Base-by-base conservation (phyloP, 1,140 invertebrate species). In the Drosophila kepulauana region DNA sequence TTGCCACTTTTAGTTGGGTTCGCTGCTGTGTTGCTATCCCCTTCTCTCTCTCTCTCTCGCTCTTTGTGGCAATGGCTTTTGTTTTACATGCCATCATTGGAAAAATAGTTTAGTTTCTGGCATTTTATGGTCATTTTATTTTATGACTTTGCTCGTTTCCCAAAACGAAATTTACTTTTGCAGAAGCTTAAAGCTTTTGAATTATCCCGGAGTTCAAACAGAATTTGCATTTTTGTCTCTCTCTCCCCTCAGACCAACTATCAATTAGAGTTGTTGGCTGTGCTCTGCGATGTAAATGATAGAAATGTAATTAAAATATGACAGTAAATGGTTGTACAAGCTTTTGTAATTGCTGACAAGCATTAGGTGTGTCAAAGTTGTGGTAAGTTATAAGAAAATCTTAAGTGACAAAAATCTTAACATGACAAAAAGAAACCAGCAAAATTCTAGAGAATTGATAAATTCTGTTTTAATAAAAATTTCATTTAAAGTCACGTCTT, bases 61-160 rank as follows among this genome's bases (percentile, higher is more conserved):
- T n/a, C 46, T 63, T 10, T 30, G 30, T 33, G 30, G 30, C 15
- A n/a, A 35, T 48, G 5, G 25, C 15, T 67, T 81, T 84, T 84
- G 68, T 84, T 79, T 84, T 73, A 73, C 51, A 52, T 72, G 72
- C 52, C 59, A 65, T 45, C 63, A 73, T 45, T 45, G 65, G 58
- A 52, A 64, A 79, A 82, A 79, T 76, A 76, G 80, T 82, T 79
- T 48, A 38, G 70, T 70, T 58, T 59, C 43, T 45, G 6, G 43
- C 45, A 77, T 77, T 82, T 82, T 85, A 65, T 80, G 73, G 59
- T 64, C 52, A 67, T 63, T 81, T 84, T 78, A 76, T 54, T 78
- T 85, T 73, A 84, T 51, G 73, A 62, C 73, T 72, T 67, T 63
- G 11, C 65, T 41, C 38, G 54, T 16, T 62, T 63, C 38, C 6